Evolutionary conservation across 2,113 vertebrate species (phyloP).

Genomic region (Cairina moschata): DNA sequence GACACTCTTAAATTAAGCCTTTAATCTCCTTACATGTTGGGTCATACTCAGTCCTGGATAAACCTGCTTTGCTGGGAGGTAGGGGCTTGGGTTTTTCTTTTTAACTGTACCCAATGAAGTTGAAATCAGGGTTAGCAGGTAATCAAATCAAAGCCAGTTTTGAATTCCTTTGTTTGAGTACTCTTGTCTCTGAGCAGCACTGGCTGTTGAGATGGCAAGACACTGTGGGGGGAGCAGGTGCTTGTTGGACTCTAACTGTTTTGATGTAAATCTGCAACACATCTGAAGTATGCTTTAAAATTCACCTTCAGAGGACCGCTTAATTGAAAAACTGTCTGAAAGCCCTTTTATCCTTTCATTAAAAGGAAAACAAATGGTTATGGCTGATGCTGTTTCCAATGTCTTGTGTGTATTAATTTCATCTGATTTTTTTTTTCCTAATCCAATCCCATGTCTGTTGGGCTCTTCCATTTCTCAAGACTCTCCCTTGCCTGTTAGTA

Average conservation of each 20-base stretch:
- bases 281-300: fast-evolving
- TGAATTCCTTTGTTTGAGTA: background rate
- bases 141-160: background rate
- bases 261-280: background rate
- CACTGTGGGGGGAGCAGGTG: background rate
- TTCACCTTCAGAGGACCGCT: background rate
- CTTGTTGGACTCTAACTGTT: background rate
- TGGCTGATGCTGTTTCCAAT: background rate
- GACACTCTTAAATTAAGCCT: conserved; percentile 50
- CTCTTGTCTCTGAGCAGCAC: background rate
- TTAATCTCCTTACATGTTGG: conserved; percentile 43
- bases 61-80: conserved; percentile 2
- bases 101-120: background rate
- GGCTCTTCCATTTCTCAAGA: background rate
- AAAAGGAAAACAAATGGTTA: background rate
- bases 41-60: background rate
- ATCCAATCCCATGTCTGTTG: background rate
- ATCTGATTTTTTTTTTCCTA: background rate
- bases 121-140: background rate
- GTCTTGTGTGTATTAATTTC: background rate
- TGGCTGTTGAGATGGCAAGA: background rate
- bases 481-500: background rate
- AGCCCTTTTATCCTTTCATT: background rate
- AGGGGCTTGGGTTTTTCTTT: background rate
- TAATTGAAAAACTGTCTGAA: background rate